Percentiles rank a stretch among this genome's conserved stretches.
phyloP scores from a whole-genome alignment of 2,797 vertebrate genomes.

The Chiroxiphia lanceolata region DNA sequence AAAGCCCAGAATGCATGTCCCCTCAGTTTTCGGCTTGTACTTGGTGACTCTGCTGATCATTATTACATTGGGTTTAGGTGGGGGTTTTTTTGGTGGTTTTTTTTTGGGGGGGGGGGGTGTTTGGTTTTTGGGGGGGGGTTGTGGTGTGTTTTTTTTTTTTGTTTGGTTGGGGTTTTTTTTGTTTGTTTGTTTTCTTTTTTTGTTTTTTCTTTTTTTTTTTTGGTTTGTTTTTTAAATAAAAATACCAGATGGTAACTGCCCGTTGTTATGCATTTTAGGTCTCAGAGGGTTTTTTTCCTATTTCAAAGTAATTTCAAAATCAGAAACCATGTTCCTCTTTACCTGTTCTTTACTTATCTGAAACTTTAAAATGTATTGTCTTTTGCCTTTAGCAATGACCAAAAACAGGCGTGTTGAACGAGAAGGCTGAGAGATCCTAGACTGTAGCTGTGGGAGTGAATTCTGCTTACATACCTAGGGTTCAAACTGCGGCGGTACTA shows the following conservation, averaged over 20 bases:
- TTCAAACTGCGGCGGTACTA: background rate
- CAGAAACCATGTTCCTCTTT: background rate
- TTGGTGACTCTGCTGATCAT: background rate
- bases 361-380: background rate
- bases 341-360: background rate
- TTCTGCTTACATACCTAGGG: background rate
- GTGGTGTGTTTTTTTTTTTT: too few species aligned
- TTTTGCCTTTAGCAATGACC: background rate
- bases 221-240: background rate
- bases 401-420: background rate
- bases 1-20: background rate
- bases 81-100: background rate
- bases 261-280: background rate
- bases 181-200: background rate
- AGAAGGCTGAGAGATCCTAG: background rate
- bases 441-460: background rate
- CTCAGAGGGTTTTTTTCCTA: background rate
- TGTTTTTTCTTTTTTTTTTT: background rate
- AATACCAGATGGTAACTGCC: background rate
- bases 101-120: too few species aligned
- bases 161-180: too few species aligned
- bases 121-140: too few species aligned
- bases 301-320: background rate
- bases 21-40: background rate
- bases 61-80: background rate